These are phyloP conservation scores for Solenodon paradoxus DNA, from an alignment of 2,113 vertebrate genomes.

Conservation along the genomic window DNA sequence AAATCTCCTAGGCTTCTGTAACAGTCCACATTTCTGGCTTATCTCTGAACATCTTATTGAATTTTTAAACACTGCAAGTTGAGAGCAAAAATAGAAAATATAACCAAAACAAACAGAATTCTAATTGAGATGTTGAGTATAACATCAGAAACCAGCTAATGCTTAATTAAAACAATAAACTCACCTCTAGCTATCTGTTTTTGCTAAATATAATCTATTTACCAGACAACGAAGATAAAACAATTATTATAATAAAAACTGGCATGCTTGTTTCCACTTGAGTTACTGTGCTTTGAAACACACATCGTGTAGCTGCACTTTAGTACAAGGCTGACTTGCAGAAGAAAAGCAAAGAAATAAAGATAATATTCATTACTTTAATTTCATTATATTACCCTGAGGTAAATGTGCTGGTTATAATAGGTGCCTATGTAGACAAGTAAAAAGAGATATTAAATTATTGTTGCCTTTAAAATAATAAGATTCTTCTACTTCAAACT, in stretches of 20 bases:
- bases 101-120: slow-evolving; percentile 39
- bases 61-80: slow-evolving; percentile 80
- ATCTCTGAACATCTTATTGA: slow-evolving; percentile 84
- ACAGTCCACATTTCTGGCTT: slow-evolving; percentile 83
- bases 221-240: background rate
- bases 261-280: background rate
- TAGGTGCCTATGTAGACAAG: background rate
- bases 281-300: slow-evolving; percentile 8
- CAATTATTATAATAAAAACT: slow-evolving; percentile 18
- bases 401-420: background rate
- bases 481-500: slow-evolving; percentile 14
- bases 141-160: slow-evolving; percentile 50
- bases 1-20: slow-evolving; percentile 85
- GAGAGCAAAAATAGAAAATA: slow-evolving; percentile 59
- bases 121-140: slow-evolving; percentile 3
- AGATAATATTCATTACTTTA: background rate
- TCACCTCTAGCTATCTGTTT: slow-evolving; percentile 10
- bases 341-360: background rate
- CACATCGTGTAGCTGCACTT: background rate
- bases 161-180: slow-evolving; percentile 29
- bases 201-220: slow-evolving; percentile 26
- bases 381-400: background rate
- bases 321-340: background rate
- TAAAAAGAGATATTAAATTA: slow-evolving; percentile 1
- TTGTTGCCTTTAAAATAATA: background rate